Base-by-base conservation (phyloP, 2,888 invertebrate species). In the Caprella mutica region DNA sequence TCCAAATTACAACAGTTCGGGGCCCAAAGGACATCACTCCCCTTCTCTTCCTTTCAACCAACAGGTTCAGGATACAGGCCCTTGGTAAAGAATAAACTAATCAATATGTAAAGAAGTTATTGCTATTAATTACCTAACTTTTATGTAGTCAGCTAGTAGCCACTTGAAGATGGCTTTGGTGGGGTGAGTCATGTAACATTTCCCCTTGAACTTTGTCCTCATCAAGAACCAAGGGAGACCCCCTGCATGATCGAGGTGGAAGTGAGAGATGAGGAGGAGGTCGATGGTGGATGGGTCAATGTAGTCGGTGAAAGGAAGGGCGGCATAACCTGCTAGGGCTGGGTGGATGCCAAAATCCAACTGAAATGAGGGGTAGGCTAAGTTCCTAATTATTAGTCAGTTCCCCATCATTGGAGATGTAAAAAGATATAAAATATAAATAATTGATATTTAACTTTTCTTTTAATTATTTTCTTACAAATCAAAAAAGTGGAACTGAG, bases 101-200 rank as follows among this genome's bases (percentile, higher is more conserved):
- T 17, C n/a, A n/a, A 17, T n/a, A 3, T 17, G 17, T 38, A 4
- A 17, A 38, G 17, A 38, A 2, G 3, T 38, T 27, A 19, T 2
- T n/a, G 17, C 27, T 4, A 9, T 23, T 14, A 21, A 48, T 52
- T 17, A 64, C 60, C 64, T 64, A 63, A 98, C 96, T 84, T 97
- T 97, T 61, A 98, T 96, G 71, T 93, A 98, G 81, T 99, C 98
- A 0, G 97, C 96, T 2, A 98, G 78, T 30, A 98, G 80, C 96
- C 97, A 97, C 66, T 96, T 79, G 73, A 97, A 99, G 69, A 99
- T 98, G 26, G 97, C 97, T 77, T 99, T 98, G 0, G 98, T 96
- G 0, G 98, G 97, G 72, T 99, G 98, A 0, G 98, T 98, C 98
- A 98, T 98, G 72, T 96, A 97, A 72, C 96, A 96, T 40, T 94